A percentile compares a stretch with the other conserved stretches of the same genome.
Evolutionary conservation across 2,797 vertebrate genomes (phyloP).

Genomic region (Choloepus didactylus): DNA sequence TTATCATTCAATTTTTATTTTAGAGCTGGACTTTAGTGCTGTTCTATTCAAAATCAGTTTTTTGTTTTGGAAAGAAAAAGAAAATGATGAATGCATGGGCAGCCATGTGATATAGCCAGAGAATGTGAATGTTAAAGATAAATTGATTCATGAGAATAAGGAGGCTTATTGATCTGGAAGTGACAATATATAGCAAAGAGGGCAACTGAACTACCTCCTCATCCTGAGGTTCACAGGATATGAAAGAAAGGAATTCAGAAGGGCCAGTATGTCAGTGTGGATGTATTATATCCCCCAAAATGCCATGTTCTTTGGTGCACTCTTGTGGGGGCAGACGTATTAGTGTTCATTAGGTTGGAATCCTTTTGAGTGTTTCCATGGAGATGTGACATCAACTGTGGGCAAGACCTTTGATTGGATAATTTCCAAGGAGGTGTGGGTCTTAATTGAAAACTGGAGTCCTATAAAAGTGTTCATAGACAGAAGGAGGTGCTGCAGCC

Average conservation of each 20-base stretch:
- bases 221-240: neutral
- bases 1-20: neutral
- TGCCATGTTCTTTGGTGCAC: too few relatives aligned
- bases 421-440: too few relatives aligned
- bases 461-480: too few relatives aligned
- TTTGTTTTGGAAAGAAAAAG: neutral
- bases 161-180: neutral
- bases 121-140: neutral
- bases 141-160: neutral
- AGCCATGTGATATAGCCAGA: neutral
- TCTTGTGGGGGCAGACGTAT: too few relatives aligned
- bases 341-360: too few relatives aligned
- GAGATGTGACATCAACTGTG: too few relatives aligned
- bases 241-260: neutral
- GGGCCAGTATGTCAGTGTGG: too few relatives aligned
- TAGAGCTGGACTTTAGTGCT: neutral
- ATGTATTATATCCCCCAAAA: too few relatives aligned
- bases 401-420: too few relatives aligned
- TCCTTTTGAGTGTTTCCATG: too few relatives aligned
- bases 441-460: too few relatives aligned
- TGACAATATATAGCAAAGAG: neutral
- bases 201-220: neutral
- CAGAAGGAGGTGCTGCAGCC: too few relatives aligned
- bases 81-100: neutral
- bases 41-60: neutral